Evolutionary conservation across 2,113 vertebrate species (phyloP), one percentile per base, ranked within the genome.

Genomic region (Peucedramus taeniatus): DNA sequence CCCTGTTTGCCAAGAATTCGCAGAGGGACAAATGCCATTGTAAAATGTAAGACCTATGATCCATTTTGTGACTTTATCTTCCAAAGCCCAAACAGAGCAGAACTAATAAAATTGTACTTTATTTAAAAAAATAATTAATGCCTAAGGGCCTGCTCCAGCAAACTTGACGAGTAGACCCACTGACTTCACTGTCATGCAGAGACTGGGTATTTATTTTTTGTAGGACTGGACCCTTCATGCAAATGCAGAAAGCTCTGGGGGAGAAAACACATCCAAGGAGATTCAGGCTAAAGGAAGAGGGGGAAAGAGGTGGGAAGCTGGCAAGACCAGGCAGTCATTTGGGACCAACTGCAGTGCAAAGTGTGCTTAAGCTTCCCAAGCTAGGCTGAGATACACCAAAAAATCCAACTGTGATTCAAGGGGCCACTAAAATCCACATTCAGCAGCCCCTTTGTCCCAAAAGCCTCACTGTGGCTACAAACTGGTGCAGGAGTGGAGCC

Each of bases 231-330:
- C 60, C 66, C 66, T 93, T 85, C 54, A 83, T 88, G 76, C 70
- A 94, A 77, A 90, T 54, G 37, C 92, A 97, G 89, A 92, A 93
- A 85, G 82, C 51, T 88, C 87, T 91, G 87, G 77, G 88, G 87
- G 89, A 78, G 54, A 75, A 92, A 96, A 90, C 40, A 72, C 5
- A 6, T 63, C 69, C 78, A 60, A 80, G 54, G 59, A 93, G 37
- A 90, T 88, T 53, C 51, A 94, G 94, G 70, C 87, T 80, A 71
- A 92, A 89, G 60, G 42, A 76, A 89, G 59, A 90, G 56, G 26
- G 83, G 83, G 57, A 83, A 82, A 74, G 75, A 91, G 82, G 90
- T 80, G 70, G 57, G 87, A 86, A 96, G 82, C 78, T 88, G 82
- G 33, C 44, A 87, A 85, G 71, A 54, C 54, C 70, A 92, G 3